Conservation (phyloP, 2,113 vertebrate genomes). For the Meriones unguiculatus region DNA sequence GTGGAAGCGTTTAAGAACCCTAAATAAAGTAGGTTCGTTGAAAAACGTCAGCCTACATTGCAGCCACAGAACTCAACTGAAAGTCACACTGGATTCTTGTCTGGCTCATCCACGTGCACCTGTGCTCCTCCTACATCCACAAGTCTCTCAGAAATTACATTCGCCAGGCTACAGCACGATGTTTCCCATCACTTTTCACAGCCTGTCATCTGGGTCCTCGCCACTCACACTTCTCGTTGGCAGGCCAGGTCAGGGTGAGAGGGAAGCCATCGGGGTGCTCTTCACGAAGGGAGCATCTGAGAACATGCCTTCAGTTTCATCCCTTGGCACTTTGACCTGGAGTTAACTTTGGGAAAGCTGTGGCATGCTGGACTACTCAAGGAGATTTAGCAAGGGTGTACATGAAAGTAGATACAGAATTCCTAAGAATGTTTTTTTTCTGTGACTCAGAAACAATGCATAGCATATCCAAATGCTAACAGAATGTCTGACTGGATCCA, state of each 20-base stretch:
- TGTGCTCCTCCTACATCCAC: neutral
- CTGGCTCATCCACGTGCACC: neutral
- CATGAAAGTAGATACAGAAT: slow-evolving; percentile 20
- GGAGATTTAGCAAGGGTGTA: neutral
- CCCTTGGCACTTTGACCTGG: neutral
- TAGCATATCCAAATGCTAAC: neutral
- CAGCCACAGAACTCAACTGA: neutral
- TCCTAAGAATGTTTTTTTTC: neutral
- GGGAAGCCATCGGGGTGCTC: neutral
- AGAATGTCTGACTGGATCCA: neutral
- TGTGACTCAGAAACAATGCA: neutral
- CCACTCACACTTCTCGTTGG: neutral
- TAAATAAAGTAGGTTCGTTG: too few species aligned
- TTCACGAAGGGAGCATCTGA: neutral
- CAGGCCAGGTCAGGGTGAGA: neutral
- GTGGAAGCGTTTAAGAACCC: too few species aligned
- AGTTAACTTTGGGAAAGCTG: slow-evolving; percentile 20
- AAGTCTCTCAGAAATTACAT: neutral
- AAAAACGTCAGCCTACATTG: too few species aligned
- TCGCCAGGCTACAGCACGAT: neutral
- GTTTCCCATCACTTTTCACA: neutral
- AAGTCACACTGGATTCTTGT: neutral
- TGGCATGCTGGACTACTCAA: neutral
- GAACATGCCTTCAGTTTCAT: neutral
- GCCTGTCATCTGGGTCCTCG: neutral